Evolutionary conservation across 2,113 vertebrate genomes (phyloP).

Genomic region (Ictalurus furcatus): DNA sequence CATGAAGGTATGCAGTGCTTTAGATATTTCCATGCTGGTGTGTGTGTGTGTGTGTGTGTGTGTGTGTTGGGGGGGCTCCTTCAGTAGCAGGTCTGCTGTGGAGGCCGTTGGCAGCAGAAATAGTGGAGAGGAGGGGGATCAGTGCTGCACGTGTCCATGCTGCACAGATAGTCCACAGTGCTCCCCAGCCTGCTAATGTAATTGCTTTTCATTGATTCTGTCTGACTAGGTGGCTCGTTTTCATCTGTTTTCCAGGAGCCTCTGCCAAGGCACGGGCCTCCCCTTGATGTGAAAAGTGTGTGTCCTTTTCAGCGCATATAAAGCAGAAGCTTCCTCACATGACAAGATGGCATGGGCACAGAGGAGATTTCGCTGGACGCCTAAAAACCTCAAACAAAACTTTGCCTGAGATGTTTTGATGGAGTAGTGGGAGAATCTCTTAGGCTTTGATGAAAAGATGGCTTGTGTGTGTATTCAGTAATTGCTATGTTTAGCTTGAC

Average conservation of each 20-base stretch:
- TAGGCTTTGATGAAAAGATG: slow-evolving; percentile 13
- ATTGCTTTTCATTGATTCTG: slow-evolving; percentile 78
- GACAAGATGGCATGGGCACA: slow-evolving; percentile 45
- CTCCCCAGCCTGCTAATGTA: slow-evolving; percentile 62
- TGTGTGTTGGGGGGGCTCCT: not conserved
- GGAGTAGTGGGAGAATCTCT: slow-evolving; percentile 9
- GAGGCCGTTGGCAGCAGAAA: slow-evolving; percentile 11
- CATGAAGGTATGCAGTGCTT: slow-evolving; percentile 11
- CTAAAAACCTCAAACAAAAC: slow-evolving; percentile 40
- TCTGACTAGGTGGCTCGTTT: slow-evolving; percentile 67
- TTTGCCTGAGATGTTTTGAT: slow-evolving; percentile 29
- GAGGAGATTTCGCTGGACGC: slow-evolving; percentile 34
- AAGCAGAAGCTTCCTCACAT: slow-evolving; percentile 53
- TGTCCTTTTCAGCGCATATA: slow-evolving; percentile 58
- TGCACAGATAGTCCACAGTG: slow-evolving; percentile 53
- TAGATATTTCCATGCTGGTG: slow-evolving; percentile 2
- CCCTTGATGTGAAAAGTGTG: slow-evolving; percentile 61
- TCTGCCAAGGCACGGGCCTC: slow-evolving; percentile 59
- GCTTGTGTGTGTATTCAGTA: slow-evolving; percentile 25
- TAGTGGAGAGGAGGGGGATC: slow-evolving; percentile 40
- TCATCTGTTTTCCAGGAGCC: slow-evolving; percentile 67
- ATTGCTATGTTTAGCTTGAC: slow-evolving; percentile 47
- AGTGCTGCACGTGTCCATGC: slow-evolving; percentile 35
- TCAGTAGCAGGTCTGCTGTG: slow-evolving; percentile 27
- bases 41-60: not conserved